Conservation (phyloP, 2,113 vertebrate species). For the Pterocles orientalis region DNA sequence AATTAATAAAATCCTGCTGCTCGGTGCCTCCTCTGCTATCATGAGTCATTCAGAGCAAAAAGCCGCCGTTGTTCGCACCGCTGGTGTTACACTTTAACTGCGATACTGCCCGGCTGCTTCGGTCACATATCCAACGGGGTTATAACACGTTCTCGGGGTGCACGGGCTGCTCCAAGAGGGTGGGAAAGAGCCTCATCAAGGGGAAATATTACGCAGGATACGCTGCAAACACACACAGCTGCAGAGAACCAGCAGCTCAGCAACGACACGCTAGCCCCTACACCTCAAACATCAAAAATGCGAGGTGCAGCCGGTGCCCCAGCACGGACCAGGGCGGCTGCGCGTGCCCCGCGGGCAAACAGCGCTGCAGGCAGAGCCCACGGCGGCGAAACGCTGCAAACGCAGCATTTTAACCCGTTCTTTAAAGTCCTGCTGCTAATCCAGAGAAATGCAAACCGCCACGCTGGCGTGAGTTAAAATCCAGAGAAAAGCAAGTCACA, state of each 20-base stretch:
- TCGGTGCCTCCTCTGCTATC: neutral
- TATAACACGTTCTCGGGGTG: neutral
- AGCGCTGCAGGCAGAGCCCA: neutral
- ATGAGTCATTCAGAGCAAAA: constrained; percentile 6
- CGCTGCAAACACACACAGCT: neutral
- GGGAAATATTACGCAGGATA: neutral
- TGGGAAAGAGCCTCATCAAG: neutral
- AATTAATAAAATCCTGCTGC: constrained; percentile 16
- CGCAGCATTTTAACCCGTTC: neutral
- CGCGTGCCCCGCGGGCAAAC: neutral
- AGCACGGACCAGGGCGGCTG: neutral
- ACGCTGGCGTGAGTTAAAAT: neutral
- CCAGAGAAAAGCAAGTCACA: neutral
- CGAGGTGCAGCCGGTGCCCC: neutral
- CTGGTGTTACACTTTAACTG: constrained; percentile 12
- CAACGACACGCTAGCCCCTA: neutral
- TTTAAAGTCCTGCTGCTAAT: neutral
- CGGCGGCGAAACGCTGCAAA: neutral
- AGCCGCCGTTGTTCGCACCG: constrained; percentile 11
- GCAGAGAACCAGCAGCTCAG: neutral
- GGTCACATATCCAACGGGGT: neutral
- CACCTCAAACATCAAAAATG: neutral
- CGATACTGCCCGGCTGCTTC: constrained; percentile 21
- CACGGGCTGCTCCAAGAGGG: neutral
- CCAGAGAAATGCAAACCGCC: neutral